Percentiles rank a stretch among this genome's conserved stretches.
Conservation (phyloP, 2,797 vertebrate genomes). For the Acridotheres tristis region DNA sequence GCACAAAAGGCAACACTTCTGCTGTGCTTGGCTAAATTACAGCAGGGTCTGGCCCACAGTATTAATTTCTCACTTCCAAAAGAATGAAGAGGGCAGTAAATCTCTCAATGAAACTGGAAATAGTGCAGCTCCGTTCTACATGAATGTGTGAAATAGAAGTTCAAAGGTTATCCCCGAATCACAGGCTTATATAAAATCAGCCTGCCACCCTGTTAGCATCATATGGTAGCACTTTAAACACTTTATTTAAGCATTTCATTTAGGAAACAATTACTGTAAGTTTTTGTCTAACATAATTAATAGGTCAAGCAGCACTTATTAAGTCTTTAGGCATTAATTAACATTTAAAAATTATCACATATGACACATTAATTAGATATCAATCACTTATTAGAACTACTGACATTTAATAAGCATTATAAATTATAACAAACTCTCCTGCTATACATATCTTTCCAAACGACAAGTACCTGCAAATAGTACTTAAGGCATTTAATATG, state of each 20-base stretch:
- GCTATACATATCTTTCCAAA: conserved; percentile 23
- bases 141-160: not conserved
- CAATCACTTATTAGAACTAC: conserved; percentile 71
- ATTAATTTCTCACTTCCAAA: not conserved
- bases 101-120: not conserved
- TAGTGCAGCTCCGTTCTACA: not conserved
- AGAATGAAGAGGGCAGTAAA: not conserved
- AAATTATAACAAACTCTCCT: conserved; percentile 54
- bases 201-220: not conserved
- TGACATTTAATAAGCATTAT: conserved; percentile 75
- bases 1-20: not conserved
- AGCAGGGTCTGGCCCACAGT: not conserved
- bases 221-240: conserved; percentile 40
- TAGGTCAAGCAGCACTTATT: conserved; percentile 74
- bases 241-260: conserved; percentile 55
- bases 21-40: not conserved
- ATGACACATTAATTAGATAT: conserved; percentile 74
- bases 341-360: conserved; percentile 72
- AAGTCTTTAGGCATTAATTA: conserved; percentile 74
- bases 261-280: conserved; percentile 68
- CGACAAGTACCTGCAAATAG: conserved; percentile 24
- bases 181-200: not conserved
- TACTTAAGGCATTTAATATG: conserved; percentile 9
- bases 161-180: not conserved
- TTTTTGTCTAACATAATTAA: conserved; percentile 72